Evolutionary conservation across 2,888 invertebrate species (phyloP).

Genomic region (Cremastinae sp.): DNA sequence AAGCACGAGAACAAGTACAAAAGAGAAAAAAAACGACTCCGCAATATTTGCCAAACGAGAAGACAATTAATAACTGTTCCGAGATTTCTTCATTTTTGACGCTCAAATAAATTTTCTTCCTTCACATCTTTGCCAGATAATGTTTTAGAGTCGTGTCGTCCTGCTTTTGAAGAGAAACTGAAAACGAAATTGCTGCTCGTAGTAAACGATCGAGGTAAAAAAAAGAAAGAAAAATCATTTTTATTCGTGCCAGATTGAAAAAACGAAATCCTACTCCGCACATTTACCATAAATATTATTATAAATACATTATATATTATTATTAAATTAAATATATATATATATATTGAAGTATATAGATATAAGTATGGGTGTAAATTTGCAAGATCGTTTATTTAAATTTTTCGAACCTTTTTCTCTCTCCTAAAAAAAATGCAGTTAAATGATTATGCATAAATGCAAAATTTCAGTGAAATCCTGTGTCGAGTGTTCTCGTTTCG

Average conservation of each 20-base stretch:
- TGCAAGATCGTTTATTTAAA: slow-evolving; percentile 53
- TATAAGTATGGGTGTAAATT: slow-evolving; percentile 55
- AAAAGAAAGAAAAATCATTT: slow-evolving; percentile 21
- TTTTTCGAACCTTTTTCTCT: slow-evolving; percentile 29
- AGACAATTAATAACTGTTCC: slow-evolving; percentile 9
- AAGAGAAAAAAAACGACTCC: slow-evolving; percentile 41
- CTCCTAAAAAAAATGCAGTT: slow-evolving; percentile 11
- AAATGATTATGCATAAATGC: slow-evolving; percentile 1
- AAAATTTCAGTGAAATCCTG: slow-evolving; percentile 26
- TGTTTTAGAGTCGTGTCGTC: slow-evolving; percentile 41
- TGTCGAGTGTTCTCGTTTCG: slow-evolving; percentile 44
- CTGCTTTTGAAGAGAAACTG: background rate
- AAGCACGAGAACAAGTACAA: slow-evolving; percentile 55
- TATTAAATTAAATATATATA: slow-evolving; percentile 1
- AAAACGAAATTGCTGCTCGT: slow-evolving; percentile 13
- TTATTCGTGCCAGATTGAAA: slow-evolving; percentile 38
- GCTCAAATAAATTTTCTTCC: background rate
- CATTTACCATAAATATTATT: slow-evolving; percentile 24
- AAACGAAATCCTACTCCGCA: slow-evolving; percentile 21
- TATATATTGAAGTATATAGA: slow-evolving; percentile 42
- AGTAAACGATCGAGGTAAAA: slow-evolving; percentile 28
- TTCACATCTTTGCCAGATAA: slow-evolving; percentile 27
- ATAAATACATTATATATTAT: slow-evolving; percentile 20
- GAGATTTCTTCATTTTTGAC: slow-evolving; percentile 4
- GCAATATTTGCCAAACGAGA: slow-evolving; percentile 33